A percentile compares a stretch with the other conserved stretches of the same genome.
Conservation (phyloP, 2,888 invertebrate genomes). For the Cheilosia vernalis region DNA sequence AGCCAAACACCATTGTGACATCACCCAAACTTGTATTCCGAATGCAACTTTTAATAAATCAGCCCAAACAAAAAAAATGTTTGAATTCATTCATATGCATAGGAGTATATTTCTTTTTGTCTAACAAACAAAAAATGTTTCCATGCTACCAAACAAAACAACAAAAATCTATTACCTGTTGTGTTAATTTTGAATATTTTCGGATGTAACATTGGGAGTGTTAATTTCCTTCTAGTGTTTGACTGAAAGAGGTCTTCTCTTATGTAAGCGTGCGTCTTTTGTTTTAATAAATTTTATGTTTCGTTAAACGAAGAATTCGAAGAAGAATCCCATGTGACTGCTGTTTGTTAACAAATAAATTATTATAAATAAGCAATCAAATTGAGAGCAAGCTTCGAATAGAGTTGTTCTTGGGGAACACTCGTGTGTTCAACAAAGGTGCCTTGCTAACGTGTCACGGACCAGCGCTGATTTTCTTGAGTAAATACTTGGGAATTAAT, state of each 20-base stretch:
- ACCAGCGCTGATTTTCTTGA: conserved; percentile 38
- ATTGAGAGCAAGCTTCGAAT: conserved; percentile 40
- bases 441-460: conserved; percentile 64
- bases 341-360: conserved; percentile 35
- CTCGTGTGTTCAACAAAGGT: conserved; percentile 25
- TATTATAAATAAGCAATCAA: conserved; percentile 2
- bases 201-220: conserved; percentile 30
- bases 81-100: conserved; percentile 11
- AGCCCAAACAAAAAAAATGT: background rate
- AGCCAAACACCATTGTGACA: conserved; percentile 18
- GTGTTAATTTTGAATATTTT: conserved; percentile 52
- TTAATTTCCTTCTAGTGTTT: conserved; percentile 25
- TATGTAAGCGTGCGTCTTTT: background rate
- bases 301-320: background rate
- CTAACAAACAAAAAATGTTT: conserved; percentile 26
- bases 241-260: background rate
- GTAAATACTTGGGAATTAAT: conserved; percentile 22
- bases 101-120: conserved; percentile 6
- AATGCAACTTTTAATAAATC: conserved; percentile 20
- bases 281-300: background rate
- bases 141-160: conserved; percentile 8
- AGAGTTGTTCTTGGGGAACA: conserved; percentile 42
- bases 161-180: conserved; percentile 31
- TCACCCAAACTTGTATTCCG: conserved; percentile 10
- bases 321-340: conserved; percentile 17